Base-by-base conservation (phyloP, 2,113 vertebrate genomes). In the Archocentrus centrarchus region DNA sequence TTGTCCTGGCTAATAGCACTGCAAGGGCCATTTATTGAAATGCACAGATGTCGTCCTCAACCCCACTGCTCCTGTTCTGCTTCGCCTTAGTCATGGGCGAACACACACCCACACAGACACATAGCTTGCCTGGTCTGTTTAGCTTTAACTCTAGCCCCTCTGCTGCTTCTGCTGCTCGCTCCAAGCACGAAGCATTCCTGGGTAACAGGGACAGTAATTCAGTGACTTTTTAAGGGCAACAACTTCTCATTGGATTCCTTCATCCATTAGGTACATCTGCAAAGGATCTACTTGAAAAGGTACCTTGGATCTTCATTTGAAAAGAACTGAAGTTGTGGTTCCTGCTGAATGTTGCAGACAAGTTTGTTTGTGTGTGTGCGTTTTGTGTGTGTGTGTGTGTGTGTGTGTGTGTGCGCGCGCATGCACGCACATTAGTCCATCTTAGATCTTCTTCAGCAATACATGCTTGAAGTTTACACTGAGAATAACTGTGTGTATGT, bases 231-330 rank as follows among this genome's bases (percentile, higher is more conserved):
- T 80, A 86, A 83, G 63, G 79, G 87, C 88, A 83, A 22, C 39
- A 76, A 62, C 75, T 55, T 32, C 81, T 91, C 24, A 84, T 78
- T 80, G 77, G 86, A 77, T 81, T 86, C 47, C 50, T 84, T 79
- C 32, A 76, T 82, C 81, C 85, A 89, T 59, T 86, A 85, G 86
- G 75, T 89, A 86, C 87, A 89, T 92, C 90, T 92, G 92, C 68
- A 87, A 61, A 41, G 76, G 57, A 93, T 92, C 86, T 80, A 75
- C 77, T 59, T 44, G 89, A 82, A 90, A 86, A 76, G 57, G 78
- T 30, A 87, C 86, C 64, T 75, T 66, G 63, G 81, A 81, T 86
- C 77, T 39, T 86, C 77, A 73, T 79, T 77, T 63, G 59, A 64
- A 76, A 70, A 79, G 39, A 63, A 77, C 41, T 76, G 39, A 68